phyloP scores from a whole-genome alignment of 2,797 vertebrate genomes.

The Malurus splendens region DNA sequence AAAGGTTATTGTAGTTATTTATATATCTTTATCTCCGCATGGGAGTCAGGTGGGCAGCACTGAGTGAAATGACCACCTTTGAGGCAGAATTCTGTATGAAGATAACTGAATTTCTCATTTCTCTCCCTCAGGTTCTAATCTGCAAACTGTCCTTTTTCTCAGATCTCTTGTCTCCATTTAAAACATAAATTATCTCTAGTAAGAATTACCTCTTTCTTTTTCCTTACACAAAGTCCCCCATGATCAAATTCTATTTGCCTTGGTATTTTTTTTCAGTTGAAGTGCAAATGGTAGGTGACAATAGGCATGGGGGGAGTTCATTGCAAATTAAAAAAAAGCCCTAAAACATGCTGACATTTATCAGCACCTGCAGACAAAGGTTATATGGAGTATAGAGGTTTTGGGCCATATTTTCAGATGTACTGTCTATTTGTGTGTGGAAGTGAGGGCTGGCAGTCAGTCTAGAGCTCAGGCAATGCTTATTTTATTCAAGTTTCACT shows the following conservation, averaged over 20 bases:
- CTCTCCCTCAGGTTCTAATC: neutral
- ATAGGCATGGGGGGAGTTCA: neutral
- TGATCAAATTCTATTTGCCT: neutral
- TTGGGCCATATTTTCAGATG: neutral
- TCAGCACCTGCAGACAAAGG: neutral
- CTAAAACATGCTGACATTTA: neutral
- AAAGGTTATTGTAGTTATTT: neutral
- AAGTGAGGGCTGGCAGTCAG: neutral
- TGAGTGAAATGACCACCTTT: neutral
- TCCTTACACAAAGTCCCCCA: neutral
- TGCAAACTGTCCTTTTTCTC: neutral
- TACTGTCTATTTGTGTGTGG: neutral
- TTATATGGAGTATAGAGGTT: neutral
- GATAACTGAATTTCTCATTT: neutral
- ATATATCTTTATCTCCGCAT: neutral
- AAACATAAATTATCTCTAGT: neutral
- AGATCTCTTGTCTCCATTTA: neutral
- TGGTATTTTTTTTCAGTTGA: neutral
- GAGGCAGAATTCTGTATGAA: neutral
- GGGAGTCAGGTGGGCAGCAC: neutral
- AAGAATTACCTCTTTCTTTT: neutral
- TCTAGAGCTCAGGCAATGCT: neutral
- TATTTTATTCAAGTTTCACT: neutral
- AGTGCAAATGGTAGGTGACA: neutral
- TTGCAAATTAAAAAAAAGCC: neutral